Percentiles rank a stretch among this genome's conserved stretches.
Evolutionary conservation across 2,888 invertebrate genomes (phyloP).

Genomic region (Perdita meconis): DNA sequence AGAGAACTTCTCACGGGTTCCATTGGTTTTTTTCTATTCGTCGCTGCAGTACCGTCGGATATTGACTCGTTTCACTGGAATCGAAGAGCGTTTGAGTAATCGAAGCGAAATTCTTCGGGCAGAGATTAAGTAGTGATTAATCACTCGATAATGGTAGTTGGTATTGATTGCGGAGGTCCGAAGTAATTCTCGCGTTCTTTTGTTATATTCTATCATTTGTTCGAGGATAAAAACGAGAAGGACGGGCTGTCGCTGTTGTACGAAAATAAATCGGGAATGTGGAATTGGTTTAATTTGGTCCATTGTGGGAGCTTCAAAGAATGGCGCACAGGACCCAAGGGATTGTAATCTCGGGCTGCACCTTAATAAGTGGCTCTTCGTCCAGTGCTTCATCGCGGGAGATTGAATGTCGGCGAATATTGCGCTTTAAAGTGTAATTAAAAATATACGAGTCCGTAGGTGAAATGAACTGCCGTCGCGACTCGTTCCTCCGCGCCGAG

Average conservation of each 20-base stretch:
- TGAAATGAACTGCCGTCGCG: slow-evolving; percentile 10
- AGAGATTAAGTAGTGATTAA: no score
- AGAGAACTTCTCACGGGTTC: background rate
- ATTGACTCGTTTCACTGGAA: no score
- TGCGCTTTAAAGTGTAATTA: slow-evolving; percentile 34
- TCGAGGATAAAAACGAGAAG: no score
- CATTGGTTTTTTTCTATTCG: background rate
- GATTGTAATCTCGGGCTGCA: background rate
- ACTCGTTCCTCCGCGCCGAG: background rate
- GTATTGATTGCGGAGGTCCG: no score
- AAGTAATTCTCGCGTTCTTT: no score
- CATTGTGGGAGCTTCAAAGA: background rate
- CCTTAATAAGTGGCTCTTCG: slow-evolving; percentile 26
- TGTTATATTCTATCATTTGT: no score
- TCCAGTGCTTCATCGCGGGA: background rate
- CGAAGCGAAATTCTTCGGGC: no score
- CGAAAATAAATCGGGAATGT: background rate
- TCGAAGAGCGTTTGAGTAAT: no score
- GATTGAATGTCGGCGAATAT: slow-evolving; percentile 22
- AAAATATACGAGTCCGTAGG: slow-evolving; percentile 33
- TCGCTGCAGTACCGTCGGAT: no score
- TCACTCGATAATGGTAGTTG: no score
- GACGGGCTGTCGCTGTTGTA: background rate
- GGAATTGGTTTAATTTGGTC: background rate
- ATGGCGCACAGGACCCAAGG: background rate